Evolutionary conservation across 64 coral and sea anemone genomes (phyloP).

Genomic region (Actinia equina): DNA sequence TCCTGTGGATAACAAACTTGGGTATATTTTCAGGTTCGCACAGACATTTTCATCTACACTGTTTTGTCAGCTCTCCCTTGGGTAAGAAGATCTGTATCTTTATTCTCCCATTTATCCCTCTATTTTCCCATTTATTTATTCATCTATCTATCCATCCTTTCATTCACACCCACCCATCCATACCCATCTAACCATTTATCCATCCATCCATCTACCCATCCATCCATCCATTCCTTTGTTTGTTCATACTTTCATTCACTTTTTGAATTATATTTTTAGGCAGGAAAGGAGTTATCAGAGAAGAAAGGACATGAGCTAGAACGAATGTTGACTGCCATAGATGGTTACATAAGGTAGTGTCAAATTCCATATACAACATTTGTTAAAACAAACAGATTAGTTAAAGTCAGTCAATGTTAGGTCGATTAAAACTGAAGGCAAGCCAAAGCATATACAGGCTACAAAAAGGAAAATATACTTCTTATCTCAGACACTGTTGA

Average conservation of each 20-base stretch:
- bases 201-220: no score
- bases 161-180: no score
- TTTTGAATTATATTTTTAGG: conserved; percentile 24
- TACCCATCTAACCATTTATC: no score
- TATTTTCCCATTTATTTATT: neutral
- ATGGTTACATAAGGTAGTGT: conserved; percentile 82
- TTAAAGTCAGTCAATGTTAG: no score
- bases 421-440: no score
- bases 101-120: neutral
- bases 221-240: neutral
- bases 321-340: conserved; percentile 76
- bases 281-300: conserved; percentile 83
- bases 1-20: neutral
- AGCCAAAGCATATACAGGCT: no score
- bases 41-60: conserved; percentile 92
- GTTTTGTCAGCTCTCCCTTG: conserved; percentile 89
- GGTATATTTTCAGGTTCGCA: conserved; percentile 64
- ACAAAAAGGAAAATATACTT: no score
- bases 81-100: conserved; percentile 47
- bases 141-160: no score
- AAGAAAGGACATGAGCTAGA: conserved; percentile 86
- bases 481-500: no score
- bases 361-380: neutral
- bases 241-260: neutral
- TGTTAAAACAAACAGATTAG: no score